These are phyloP conservation scores for Hydrotaea diabolus DNA, from an alignment of 2,888 invertebrate genomes.

Conservation along the genomic window DNA sequence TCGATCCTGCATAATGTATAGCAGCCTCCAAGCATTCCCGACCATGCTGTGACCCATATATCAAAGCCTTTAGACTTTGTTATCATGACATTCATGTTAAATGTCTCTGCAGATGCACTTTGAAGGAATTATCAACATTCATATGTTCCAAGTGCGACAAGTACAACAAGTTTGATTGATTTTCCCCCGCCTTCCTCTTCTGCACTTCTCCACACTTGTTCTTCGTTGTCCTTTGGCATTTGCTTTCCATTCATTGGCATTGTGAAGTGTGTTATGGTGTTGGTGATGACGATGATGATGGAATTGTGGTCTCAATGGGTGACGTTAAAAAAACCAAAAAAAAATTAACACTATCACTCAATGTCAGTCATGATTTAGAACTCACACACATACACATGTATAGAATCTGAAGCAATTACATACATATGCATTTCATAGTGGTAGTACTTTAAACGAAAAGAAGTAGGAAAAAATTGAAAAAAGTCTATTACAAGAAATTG, in stretches of 20 bases:
- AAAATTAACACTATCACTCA: conserved; percentile 64
- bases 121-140: conserved; percentile 57
- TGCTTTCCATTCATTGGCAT: conserved; percentile 5
- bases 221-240: conserved; percentile 8
- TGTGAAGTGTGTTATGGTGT: conserved; percentile 39
- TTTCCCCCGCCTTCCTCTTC: conserved; percentile 43
- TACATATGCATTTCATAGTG: neutral
- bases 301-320: conserved; percentile 62
- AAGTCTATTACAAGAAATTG: neutral
- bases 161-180: conserved; percentile 64
- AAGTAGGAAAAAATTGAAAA: neutral
- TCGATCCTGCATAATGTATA: too few relatives aligned
- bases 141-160: conserved; percentile 54
- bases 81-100: conserved; percentile 49
- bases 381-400: neutral
- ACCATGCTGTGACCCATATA: neutral
- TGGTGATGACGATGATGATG: conserved; percentile 45
- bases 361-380: conserved; percentile 59
- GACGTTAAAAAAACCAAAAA: conserved; percentile 49
- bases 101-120: conserved; percentile 62
- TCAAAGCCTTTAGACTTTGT: conserved; percentile 49
- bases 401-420: neutral
- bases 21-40: too few relatives aligned
- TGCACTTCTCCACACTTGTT: conserved; percentile 14
- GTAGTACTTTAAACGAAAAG: conserved; percentile 27